A percentile compares a stretch with the other conserved stretches of the same genome.
Conservation (phyloP, 2,113 vertebrate species). For the Lepus timidus region DNA sequence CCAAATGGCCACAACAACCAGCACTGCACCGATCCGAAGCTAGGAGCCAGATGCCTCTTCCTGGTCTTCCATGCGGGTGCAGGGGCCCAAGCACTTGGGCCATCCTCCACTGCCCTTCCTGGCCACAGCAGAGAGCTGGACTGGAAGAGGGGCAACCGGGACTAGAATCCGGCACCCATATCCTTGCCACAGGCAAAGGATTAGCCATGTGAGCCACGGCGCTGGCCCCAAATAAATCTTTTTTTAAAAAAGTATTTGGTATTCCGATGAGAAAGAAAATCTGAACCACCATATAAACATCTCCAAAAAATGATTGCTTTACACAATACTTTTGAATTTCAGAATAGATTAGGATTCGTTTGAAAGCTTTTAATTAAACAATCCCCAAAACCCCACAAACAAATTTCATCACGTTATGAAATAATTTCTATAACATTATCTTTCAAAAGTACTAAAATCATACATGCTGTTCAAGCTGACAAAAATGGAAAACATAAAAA, state of each 20-base stretch:
- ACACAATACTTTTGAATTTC: neutral
- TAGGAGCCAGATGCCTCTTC: too few relatives aligned
- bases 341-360: neutral
- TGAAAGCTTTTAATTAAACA: conserved; percentile 34
- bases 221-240: too few relatives aligned
- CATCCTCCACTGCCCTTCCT: too few relatives aligned
- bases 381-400: neutral
- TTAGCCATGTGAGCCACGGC: too few relatives aligned
- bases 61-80: too few relatives aligned
- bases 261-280: conserved; percentile 13
- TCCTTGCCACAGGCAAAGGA: too few relatives aligned
- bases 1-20: too few relatives aligned
- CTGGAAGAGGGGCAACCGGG: too few relatives aligned
- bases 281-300: neutral
- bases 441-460: neutral
- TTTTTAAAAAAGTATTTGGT: neutral
- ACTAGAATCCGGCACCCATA: too few relatives aligned
- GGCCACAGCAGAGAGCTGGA: too few relatives aligned
- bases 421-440: neutral
- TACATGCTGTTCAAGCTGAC: neutral
- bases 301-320: neutral
- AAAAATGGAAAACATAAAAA: conserved; percentile 25
- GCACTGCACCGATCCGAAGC: too few relatives aligned
- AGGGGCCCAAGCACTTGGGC: too few relatives aligned
- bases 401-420: neutral